Evolutionary conservation across 2,797 vertebrate species (phyloP).

Genomic region (Halcyon leucocephala): DNA sequence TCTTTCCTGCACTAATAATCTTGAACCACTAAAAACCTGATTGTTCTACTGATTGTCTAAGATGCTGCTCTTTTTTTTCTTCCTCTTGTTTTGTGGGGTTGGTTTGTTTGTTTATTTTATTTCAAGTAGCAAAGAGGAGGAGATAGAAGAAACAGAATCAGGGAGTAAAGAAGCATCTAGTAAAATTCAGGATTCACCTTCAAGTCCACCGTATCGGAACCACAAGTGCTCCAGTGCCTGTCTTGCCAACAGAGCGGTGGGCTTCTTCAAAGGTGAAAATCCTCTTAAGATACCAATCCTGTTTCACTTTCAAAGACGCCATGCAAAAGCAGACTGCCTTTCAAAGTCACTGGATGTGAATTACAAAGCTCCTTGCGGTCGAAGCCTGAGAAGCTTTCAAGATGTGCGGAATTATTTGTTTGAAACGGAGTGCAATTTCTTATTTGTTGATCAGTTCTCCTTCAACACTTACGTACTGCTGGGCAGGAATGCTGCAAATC

Average conservation of each 20-base stretch:
- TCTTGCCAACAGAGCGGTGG: slow-evolving; percentile 70
- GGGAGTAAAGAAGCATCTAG: slow-evolving; percentile 3
- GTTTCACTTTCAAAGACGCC: slow-evolving; percentile 86
- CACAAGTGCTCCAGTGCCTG: slow-evolving; percentile 81
- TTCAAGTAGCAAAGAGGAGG: slow-evolving; percentile 57
- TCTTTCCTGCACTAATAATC: neutral
- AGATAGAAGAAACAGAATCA: neutral
- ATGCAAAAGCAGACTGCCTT: slow-evolving; percentile 69
- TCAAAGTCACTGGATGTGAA: slow-evolving; percentile 75
- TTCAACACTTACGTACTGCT: slow-evolving; percentile 85
- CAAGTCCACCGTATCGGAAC: slow-evolving; percentile 43
- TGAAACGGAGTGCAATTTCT: slow-evolving; percentile 82
- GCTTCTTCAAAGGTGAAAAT: slow-evolving; percentile 82
- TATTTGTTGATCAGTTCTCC: slow-evolving; percentile 91
- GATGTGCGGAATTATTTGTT: slow-evolving; percentile 87
- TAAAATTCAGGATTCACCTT: neutral
- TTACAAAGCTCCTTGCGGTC: slow-evolving; percentile 92
- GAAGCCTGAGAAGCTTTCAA: slow-evolving; percentile 80
- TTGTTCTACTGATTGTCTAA: neutral
- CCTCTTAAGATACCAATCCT: slow-evolving; percentile 88
- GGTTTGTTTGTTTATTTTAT: neutral
- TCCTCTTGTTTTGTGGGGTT: no score
- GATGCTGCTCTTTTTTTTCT: neutral
- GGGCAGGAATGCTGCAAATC: slow-evolving; percentile 66
- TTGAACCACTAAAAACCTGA: neutral